A percentile compares a stretch with the other conserved stretches of the same genome.
phyloP scores from a whole-genome alignment of 2,113 vertebrate genomes.

The Anser cygnoides region DNA sequence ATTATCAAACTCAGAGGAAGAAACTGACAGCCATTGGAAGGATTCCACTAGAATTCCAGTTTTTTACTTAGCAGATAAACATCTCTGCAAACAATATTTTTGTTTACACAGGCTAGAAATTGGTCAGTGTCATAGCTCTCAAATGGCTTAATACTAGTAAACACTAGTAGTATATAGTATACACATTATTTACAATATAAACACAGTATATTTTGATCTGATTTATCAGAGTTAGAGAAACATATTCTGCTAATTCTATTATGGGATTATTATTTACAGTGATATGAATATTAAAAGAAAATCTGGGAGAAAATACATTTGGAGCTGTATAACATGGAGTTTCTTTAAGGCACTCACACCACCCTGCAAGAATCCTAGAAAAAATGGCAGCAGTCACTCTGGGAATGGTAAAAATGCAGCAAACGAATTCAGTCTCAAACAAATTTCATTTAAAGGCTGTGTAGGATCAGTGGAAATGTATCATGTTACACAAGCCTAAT shows the following conservation, averaged over 20 bases:
- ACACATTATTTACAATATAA: background rate
- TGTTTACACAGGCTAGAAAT: constrained; percentile 11
- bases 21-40: constrained; percentile 61
- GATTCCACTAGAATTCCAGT: constrained; percentile 24
- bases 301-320: background rate
- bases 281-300: background rate
- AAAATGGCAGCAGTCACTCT: background rate
- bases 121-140: background rate
- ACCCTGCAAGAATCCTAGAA: background rate
- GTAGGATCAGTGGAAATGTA: constrained; percentile 40
- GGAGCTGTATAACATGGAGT: background rate
- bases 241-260: background rate
- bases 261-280: background rate
- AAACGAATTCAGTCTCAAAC: constrained; percentile 40
- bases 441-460: constrained; percentile 51
- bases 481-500: constrained; percentile 57
- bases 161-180: background rate
- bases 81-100: constrained; percentile 18
- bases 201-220: background rate
- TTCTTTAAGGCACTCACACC: background rate
- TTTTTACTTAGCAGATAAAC: constrained; percentile 20
- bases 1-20: constrained; percentile 58
- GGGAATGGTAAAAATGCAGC: background rate
- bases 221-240: background rate
- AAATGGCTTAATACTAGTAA: background rate